Percentiles rank a stretch among this genome's conserved stretches.
These are phyloP conservation scores for Platycercus adscitus DNA, from an alignment of 2,113 vertebrate genomes.

Conservation along the genomic window DNA sequence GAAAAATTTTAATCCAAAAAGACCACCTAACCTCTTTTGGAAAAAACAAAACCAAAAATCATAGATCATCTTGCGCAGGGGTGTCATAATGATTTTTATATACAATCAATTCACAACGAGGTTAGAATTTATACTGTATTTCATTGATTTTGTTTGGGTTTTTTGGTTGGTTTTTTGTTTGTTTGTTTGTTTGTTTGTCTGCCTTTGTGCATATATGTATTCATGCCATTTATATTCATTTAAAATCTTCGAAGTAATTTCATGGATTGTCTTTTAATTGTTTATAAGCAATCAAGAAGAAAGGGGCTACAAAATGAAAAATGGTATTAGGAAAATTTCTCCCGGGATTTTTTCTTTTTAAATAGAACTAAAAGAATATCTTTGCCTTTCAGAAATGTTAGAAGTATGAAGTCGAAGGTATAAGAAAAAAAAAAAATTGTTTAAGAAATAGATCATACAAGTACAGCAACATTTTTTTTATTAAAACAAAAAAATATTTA, in stretches of 20 bases:
- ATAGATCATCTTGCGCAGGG: neutral
- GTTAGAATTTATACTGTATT: neutral
- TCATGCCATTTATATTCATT: neutral
- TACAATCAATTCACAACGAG: neutral
- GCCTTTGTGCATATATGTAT: neutral
- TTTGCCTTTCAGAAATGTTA: neutral
- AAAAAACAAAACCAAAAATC: neutral
- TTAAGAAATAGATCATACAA: neutral
- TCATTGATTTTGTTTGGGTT: neutral
- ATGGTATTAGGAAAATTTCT: neutral
- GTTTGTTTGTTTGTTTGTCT: neutral
- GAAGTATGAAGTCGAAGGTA: neutral
- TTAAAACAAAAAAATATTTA: neutral
- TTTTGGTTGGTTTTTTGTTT: no score
- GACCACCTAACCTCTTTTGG: neutral
- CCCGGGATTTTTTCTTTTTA: neutral
- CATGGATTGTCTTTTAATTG: neutral
- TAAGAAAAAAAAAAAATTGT: neutral
- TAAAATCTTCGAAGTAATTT: neutral
- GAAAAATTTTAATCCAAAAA: neutral
- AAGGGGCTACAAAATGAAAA: neutral
- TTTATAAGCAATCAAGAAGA: neutral
- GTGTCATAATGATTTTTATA: conserved; percentile 5
- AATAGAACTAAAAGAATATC: neutral
- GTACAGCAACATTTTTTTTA: neutral